These are phyloP conservation scores for Drosophila meridionalis DNA, from an alignment of 2,888 invertebrate species.

Conservation along the genomic window DNA sequence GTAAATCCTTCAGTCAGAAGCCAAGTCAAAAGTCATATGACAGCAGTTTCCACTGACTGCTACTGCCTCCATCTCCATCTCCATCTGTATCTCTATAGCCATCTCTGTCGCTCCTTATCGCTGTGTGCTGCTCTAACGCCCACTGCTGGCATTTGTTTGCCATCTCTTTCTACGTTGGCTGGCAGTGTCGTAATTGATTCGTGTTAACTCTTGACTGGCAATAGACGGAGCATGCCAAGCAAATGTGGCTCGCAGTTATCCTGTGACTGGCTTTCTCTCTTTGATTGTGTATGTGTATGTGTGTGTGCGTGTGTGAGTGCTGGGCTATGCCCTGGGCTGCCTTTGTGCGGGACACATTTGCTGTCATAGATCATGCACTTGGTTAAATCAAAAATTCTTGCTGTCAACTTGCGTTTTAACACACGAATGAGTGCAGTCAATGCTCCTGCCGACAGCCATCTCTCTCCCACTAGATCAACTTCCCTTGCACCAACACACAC, in stretches of 20 bases:
- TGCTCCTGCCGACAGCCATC: conserved; percentile 21
- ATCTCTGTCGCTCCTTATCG: conserved; percentile 14
- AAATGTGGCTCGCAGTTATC: conserved; percentile 69
- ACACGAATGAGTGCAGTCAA: conserved; percentile 68
- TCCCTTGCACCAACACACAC: neutral
- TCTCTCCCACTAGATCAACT: conserved; percentile 4
- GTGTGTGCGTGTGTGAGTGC: conserved; percentile 7
- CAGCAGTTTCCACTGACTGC: conserved; percentile 53
- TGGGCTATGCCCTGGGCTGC: conserved; percentile 32
- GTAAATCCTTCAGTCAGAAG: conserved; percentile 74
- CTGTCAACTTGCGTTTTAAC: conserved; percentile 71
- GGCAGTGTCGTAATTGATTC: conserved; percentile 73
- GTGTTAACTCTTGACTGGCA: conserved; percentile 79
- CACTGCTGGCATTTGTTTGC: conserved; percentile 13
- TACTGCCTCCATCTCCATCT: conserved; percentile 15
- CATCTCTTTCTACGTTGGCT: conserved; percentile 31
- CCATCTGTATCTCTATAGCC: neutral
- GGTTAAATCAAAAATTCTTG: conserved; percentile 77
- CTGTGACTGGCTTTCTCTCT: conserved; percentile 32
- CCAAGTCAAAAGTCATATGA: conserved; percentile 77
- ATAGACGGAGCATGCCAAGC: conserved; percentile 76
- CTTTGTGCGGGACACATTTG: conserved; percentile 73
- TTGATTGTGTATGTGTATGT: conserved; percentile 12
- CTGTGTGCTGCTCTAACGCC: conserved; percentile 4
- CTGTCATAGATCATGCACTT: conserved; percentile 79